Evolutionary conservation across 2,888 invertebrate genomes (phyloP).

Genomic region (Tortrix viridana): DNA sequence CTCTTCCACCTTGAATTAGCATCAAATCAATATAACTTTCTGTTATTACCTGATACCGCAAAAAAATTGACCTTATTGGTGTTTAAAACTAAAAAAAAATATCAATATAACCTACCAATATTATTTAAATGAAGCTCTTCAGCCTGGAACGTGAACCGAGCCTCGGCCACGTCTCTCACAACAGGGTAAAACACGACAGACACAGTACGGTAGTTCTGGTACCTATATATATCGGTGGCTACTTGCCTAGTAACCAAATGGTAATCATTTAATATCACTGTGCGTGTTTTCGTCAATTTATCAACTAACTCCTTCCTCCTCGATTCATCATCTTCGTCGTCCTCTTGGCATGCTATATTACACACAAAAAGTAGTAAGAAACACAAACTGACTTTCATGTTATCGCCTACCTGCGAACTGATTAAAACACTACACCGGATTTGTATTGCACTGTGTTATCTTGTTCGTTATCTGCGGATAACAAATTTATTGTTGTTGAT

Average conservation of each 20-base stretch:
- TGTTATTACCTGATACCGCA: too few species aligned
- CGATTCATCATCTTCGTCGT: constrained; percentile 67
- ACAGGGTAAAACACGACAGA: constrained; percentile 75
- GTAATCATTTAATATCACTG: constrained; percentile 70
- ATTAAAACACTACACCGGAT: neutral
- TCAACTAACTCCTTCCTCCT: constrained; percentile 71
- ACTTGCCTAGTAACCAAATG: constrained; percentile 75
- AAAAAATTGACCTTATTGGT: too few species aligned
- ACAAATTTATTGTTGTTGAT: too few species aligned
- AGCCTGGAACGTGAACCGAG: constrained; percentile 76
- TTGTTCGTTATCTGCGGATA: too few species aligned
- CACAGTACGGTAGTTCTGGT: constrained; percentile 76
- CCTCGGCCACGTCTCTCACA: constrained; percentile 70
- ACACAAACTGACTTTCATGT: constrained; percentile 65
- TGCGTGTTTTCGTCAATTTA: constrained; percentile 69
- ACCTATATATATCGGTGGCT: constrained; percentile 77
- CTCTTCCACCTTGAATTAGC: too few species aligned
- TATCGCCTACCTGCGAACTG: constrained; percentile 56
- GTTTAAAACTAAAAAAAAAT: constrained; percentile 12
- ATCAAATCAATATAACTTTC: too few species aligned
- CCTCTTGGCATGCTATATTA: constrained; percentile 58
- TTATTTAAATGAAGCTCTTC: constrained; percentile 79
- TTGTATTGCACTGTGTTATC: too few species aligned
- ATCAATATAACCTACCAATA: constrained; percentile 66
- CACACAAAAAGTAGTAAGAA: constrained; percentile 65